Base-by-base conservation (phyloP, 2,113 vertebrate species). In the Tragelaphus imberbis region DNA sequence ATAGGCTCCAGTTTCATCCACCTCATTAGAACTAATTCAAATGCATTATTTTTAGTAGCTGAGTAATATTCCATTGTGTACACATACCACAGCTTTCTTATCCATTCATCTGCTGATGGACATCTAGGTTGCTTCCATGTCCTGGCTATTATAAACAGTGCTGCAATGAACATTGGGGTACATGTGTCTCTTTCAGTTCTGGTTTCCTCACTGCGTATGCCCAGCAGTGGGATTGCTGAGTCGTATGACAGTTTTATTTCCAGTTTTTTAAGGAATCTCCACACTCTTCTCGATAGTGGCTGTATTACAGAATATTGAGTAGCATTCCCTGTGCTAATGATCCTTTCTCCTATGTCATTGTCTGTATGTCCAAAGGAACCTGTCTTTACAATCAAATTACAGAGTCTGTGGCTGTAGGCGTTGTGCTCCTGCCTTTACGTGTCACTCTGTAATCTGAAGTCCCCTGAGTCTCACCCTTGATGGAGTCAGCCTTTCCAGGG, bases 81-180 rank as follows among this genome's bases (percentile, higher is more conserved):
- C n/a, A 40, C 1, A 0, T 40, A 40, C 68, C 68, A 40, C 5
- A 36, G 68, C n/a, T 23, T 71, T 23, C 68, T 71, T 21, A 71
- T 40, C n/a, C 68, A 40, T 71, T 71, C 5, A 0, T 23, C n/a
- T 36, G 5, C 33, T 1, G 0, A 12, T 11, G n/a, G n/a, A 23
- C n/a, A 6, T 36, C 40, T 71, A 71, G 19, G 19, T 11, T 71
- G n/a, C 68, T 71, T 71, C 10, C 10, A 0, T 40, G 68, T 40
- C n/a, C 68, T 71, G n/a, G 21, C 19, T 71, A 12, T 71, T 40
- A 6, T 71, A 71, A 71, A 71, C 68, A 12, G 2, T 71, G 68
- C 68, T 40, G 10, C 0, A 0, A 40, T 71, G 19, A 71, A 71
- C 19, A 3, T 2, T 71, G 19, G 10, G 68, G n/a, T 71, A 40